Percentiles rank a stretch among this genome's conserved stretches.
Evolutionary conservation across 1,140 invertebrate genomes (phyloP).

Genomic region (Halesus radiatus): DNA sequence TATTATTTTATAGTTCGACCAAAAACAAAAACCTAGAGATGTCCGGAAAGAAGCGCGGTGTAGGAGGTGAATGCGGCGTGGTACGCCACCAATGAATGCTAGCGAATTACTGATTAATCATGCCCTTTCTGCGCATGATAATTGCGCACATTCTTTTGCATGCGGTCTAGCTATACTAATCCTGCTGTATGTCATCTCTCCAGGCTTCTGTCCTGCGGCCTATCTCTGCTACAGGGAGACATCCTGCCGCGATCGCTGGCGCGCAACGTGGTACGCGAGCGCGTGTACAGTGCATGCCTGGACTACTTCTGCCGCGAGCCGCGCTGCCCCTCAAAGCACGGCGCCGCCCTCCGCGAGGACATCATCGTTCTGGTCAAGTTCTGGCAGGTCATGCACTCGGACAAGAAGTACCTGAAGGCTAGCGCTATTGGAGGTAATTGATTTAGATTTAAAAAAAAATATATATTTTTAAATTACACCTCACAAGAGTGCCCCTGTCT

Average conservation of each 20-base stretch:
- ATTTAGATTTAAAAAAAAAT: no score
- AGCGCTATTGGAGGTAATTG: constrained; percentile 75
- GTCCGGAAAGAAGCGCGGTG: no score
- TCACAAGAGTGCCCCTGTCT: no score
- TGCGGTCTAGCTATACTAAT: background rate
- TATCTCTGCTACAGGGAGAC: constrained; percentile 95
- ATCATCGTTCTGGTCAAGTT: constrained; percentile 93
- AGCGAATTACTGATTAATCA: no score
- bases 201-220: constrained; percentile 90
- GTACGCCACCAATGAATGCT: no score
- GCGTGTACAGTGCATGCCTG: constrained; percentile 93
- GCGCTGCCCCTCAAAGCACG: constrained; percentile 86
- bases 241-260: constrained; percentile 87
- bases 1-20: background rate
- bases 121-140: no score
- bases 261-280: constrained; percentile 92
- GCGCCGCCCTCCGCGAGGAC: constrained; percentile 87
- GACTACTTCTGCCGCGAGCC: constrained; percentile 95
- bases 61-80: no score
- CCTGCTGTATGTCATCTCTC: constrained; percentile 62
- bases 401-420: constrained; percentile 95
- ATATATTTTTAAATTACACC: no score
- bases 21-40: no score
- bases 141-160: background rate
- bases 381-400: constrained; percentile 96